Evolutionary conservation across 2,113 vertebrate genomes (phyloP), one percentile per base, ranked within the genome.

Genomic region (Sarotherodon lohbergeri): DNA sequence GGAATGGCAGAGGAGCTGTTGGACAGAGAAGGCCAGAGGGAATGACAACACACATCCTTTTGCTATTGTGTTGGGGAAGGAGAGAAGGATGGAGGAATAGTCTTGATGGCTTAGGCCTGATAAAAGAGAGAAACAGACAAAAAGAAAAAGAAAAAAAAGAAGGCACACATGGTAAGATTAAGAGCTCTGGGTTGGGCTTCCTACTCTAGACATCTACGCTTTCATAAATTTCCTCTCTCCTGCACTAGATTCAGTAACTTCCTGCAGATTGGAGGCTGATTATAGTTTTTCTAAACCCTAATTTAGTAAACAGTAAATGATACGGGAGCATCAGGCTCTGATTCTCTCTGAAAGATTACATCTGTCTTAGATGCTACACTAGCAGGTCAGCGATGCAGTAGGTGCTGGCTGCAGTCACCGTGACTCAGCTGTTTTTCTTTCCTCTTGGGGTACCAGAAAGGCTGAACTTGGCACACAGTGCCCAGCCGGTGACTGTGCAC

Each of bases 61-160:
- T 97, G 94, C 93, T 95, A 96, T 94, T 94, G 94, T 93, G 95
- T 93, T 94, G 94, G 92, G 94, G 92, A 93, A 94, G 96, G 90
- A 95, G 94, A 95, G 94, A 96, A 94, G 94, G 93, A 93, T 96
- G 95, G 94, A 96, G 95, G 94, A 93, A 96, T 95, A 96, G 93
- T 96, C 96, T 96, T 92, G 96, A 97, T 97, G 96, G 95, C 91
- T 98, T 98, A 98, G 96, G 97, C 97, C 97, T 98, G 97, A 97
- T 96, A 95, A 97, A 92, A 95, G 91, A 96, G 80, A 95, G 90
- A 94, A 81, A 94, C 48, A 89, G 71, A 93, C 41, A 93, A 93
- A 86, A 66, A 39, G 2, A 22, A 66, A 4, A 63, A 19, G 11
- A 32, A 52, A 50, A 19, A 36, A 36, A 36, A 66, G 11, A 66